These are phyloP conservation scores for Eumeta japonica DNA, from an alignment of 1,140 invertebrate species.

Conservation along the genomic window DNA sequence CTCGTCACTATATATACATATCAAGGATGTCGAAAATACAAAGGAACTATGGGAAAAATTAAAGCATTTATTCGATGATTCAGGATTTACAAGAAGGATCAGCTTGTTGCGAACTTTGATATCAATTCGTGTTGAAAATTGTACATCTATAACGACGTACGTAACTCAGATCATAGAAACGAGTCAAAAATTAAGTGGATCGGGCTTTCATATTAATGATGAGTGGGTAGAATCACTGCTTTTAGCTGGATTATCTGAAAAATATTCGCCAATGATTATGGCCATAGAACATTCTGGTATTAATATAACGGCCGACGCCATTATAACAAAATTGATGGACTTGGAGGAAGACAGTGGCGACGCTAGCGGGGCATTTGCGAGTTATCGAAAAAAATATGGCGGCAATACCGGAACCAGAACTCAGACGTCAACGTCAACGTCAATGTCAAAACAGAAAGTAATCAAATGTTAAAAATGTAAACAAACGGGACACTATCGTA, in stretches of 20 bases:
- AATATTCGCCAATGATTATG: constrained; percentile 5
- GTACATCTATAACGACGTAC: neutral
- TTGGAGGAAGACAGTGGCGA: constrained; percentile 2
- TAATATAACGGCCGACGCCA: neutral
- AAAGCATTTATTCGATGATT: too few relatives aligned
- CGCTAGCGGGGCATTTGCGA: neutral
- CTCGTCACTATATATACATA: constrained; percentile 24
- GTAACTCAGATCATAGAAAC: too few relatives aligned
- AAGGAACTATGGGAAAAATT: constrained; percentile 16
- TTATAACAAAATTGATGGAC: constrained; percentile 2
- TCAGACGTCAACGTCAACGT: too few relatives aligned
- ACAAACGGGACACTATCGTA: constrained; percentile 1
- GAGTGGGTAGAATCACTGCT: constrained; percentile 5
- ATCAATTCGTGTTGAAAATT: neutral
- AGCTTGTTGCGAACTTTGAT: constrained; percentile 3
- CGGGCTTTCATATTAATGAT: constrained; percentile 2
- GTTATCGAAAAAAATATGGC: neutral
- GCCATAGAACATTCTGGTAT: too few relatives aligned
- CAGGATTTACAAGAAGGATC: too few relatives aligned
- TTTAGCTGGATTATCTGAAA: constrained; percentile 6
- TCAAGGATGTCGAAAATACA: constrained; percentile 19
- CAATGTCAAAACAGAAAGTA: neutral
- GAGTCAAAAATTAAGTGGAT: constrained; percentile 1
- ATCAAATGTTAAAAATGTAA: neutral
- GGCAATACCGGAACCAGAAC: neutral